These are phyloP conservation scores for Rhodophaea formosa DNA, from an alignment of 2,888 invertebrate species.

Conservation along the genomic window DNA sequence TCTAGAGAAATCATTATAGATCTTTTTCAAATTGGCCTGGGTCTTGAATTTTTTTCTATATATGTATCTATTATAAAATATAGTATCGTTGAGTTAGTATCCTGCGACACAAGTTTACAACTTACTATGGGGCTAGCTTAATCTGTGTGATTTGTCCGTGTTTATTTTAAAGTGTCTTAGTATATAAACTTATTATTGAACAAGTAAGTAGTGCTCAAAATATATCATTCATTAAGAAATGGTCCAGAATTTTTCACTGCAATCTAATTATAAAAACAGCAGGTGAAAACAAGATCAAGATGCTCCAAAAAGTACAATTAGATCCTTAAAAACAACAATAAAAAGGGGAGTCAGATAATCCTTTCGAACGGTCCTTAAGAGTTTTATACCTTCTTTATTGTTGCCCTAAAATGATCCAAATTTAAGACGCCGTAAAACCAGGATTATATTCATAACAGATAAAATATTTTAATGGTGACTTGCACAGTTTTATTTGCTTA, in stretches of 20 bases:
- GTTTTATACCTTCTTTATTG: conserved; percentile 61
- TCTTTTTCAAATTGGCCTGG: too few species aligned
- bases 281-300: conserved; percentile 27
- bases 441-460: conserved; percentile 78
- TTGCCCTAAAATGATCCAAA: conserved; percentile 59
- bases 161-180: too few species aligned
- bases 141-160: too few species aligned
- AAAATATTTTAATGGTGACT: conserved; percentile 73
- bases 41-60: too few species aligned
- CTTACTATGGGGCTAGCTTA: too few species aligned
- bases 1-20: too few species aligned
- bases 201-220: too few species aligned
- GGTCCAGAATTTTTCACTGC: neutral
- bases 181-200: too few species aligned
- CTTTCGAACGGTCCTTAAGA: conserved; percentile 54
- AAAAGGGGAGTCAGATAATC: conserved; percentile 59
- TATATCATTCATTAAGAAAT: too few species aligned
- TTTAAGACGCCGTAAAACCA: conserved; percentile 66
- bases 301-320: conserved; percentile 42
- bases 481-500: conserved; percentile 70
- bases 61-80: too few species aligned
- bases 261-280: neutral
- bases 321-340: conserved; percentile 54
- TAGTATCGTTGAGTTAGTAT: too few species aligned
- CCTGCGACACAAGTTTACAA: too few species aligned